phyloP scores from a whole-genome alignment of 1,140 invertebrate species.

The Probaryconus sp. region DNA sequence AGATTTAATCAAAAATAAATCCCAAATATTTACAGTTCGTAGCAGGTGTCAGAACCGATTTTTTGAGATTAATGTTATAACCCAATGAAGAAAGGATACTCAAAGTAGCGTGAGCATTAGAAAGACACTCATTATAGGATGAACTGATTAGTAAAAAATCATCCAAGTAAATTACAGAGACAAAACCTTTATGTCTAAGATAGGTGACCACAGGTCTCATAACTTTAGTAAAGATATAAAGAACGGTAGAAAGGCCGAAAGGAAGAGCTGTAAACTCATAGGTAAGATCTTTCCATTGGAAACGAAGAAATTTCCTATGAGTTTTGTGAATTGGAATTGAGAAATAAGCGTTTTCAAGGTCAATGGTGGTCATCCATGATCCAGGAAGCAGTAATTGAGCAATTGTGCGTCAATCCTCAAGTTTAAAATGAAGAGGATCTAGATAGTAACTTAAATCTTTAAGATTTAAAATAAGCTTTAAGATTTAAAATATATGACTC shows the following conservation, averaged over 20 bases:
- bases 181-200: background rate
- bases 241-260: no score
- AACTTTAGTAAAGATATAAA: slow-evolving; percentile 37
- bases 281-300: background rate
- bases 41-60: slow-evolving; percentile 39
- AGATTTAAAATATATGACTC: no score
- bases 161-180: slow-evolving; percentile 8
- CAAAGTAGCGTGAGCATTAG: slow-evolving; percentile 8
- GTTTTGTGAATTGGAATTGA: slow-evolving; percentile 24
- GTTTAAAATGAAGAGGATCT: slow-evolving; percentile 4
- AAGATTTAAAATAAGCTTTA: no score
- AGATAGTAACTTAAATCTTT: no score
- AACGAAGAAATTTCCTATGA: slow-evolving; percentile 36
- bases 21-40: slow-evolving; percentile 46
- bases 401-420: background rate
- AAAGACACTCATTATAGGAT: slow-evolving; percentile 1
- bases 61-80: slow-evolving; percentile 53
- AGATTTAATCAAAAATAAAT: no score
- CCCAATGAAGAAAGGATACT: slow-evolving; percentile 32
- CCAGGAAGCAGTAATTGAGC: background rate
- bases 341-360: slow-evolving; percentile 46
- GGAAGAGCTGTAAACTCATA: slow-evolving; percentile 30
- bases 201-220: slow-evolving; percentile 9
- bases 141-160: slow-evolving; percentile 18
- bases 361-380: slow-evolving; percentile 24